Conservation (phyloP, 1,140 invertebrate species). For the Papilio aristodemus region DNA sequence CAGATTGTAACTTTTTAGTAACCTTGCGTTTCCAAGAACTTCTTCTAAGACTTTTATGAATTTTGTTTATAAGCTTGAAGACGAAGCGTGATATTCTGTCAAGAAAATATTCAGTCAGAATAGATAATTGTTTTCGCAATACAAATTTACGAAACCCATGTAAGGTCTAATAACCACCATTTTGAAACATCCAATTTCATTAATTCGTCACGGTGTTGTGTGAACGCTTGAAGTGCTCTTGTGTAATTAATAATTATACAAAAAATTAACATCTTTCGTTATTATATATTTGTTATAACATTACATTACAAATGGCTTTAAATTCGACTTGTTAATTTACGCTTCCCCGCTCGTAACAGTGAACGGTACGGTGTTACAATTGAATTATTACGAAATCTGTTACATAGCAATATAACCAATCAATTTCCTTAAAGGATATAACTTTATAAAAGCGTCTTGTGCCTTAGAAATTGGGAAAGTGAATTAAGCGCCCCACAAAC, state of each 20-base stretch:
- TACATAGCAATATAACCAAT: slow-evolving; percentile 63
- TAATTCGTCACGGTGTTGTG: not conserved
- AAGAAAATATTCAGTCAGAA: too few species aligned
- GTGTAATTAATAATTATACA: slow-evolving; percentile 10
- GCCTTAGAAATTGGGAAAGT: slow-evolving; percentile 76
- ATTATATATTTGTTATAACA: not conserved
- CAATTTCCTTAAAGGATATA: slow-evolving; percentile 76
- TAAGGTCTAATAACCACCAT: slow-evolving; percentile 12
- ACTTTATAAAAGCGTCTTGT: slow-evolving; percentile 71
- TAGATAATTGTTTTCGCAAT: too few species aligned
- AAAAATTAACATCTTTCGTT: slow-evolving; percentile 2
- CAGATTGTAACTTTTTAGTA: too few species aligned
- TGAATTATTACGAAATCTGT: slow-evolving; percentile 63
- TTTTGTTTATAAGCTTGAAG: too few species aligned
- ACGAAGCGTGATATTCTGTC: too few species aligned
- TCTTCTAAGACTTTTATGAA: too few species aligned
- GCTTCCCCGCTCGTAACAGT: slow-evolving; percentile 48
- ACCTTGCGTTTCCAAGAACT: too few species aligned
- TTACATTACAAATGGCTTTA: slow-evolving; percentile 18
- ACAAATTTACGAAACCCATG: not conserved
- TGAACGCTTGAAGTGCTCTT: slow-evolving; percentile 11
- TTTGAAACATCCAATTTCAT: slow-evolving; percentile 19
- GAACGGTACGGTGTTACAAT: slow-evolving; percentile 52
- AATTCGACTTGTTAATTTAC: slow-evolving; percentile 49
- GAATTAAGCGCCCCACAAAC: slow-evolving; percentile 79